Conservation (phyloP, 2,888 invertebrate genomes). For the Hecatera dysodea region DNA sequence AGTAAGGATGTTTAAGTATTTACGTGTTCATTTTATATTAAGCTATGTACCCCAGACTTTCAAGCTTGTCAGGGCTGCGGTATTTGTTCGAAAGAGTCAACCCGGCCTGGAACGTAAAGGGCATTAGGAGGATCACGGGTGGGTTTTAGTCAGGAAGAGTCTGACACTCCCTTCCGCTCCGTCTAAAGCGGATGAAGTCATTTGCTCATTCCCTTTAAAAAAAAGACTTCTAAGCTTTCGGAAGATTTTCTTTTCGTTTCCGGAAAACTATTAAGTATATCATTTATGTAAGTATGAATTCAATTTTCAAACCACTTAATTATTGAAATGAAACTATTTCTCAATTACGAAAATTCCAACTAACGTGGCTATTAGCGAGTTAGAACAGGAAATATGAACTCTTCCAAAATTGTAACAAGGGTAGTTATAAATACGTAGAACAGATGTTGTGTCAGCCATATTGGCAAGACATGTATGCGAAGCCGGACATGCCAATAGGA, state of each 20-base stretch:
- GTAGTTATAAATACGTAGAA: slow-evolving; percentile 42
- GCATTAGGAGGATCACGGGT: no score
- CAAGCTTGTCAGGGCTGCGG: background rate
- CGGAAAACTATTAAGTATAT: background rate
- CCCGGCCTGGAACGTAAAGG: no score
- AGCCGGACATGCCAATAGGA: slow-evolving; percentile 60
- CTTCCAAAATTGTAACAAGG: slow-evolving; percentile 26
- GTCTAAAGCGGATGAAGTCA: no score
- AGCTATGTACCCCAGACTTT: background rate
- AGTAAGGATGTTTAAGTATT: background rate
- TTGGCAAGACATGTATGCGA: slow-evolving; percentile 52
- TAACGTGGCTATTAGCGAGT: background rate
- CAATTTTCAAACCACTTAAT: background rate
- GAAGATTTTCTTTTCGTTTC: no score
- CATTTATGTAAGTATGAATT: background rate
- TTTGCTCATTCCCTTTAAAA: no score
- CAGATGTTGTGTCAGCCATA: slow-evolving; percentile 45
- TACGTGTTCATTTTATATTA: background rate
- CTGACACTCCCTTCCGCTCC: no score
- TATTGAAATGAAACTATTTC: no score
- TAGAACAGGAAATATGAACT: slow-evolving; percentile 27
- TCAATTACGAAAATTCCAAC: background rate
- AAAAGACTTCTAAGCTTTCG: no score
- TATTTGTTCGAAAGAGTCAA: no score
- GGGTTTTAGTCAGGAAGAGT: no score